These are phyloP conservation scores for Scolopax rusticola DNA, from an alignment of 2,797 vertebrate genomes.

Conservation along the genomic window DNA sequence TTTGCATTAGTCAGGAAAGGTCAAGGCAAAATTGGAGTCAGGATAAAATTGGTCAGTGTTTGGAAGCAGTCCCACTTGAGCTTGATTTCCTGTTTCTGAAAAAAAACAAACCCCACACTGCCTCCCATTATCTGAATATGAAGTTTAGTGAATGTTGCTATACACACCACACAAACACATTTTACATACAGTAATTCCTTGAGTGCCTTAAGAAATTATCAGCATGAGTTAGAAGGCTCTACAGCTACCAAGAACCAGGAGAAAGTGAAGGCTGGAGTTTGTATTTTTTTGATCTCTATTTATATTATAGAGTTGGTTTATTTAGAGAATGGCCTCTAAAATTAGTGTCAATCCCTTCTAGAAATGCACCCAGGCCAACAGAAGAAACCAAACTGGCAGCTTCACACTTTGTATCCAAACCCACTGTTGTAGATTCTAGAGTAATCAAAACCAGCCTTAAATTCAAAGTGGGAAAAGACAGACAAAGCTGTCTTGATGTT, in stretches of 20 bases:
- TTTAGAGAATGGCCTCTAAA: slow-evolving; percentile 28
- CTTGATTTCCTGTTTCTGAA: slow-evolving; percentile 49
- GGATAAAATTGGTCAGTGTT: slow-evolving; percentile 65
- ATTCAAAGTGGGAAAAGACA: not conserved
- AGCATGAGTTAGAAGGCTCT: not conserved
- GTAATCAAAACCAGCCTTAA: not conserved
- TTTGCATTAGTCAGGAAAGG: slow-evolving; percentile 73
- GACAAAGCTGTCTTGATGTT: not conserved
- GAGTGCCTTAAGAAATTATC: not conserved
- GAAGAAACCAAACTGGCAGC: not conserved
- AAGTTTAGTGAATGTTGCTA: slow-evolving; percentile 6
- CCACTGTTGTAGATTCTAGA: not conserved
- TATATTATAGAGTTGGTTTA: slow-evolving; percentile 26
- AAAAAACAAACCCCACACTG: not conserved
- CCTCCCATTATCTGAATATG: not conserved
- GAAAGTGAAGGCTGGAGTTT: not conserved
- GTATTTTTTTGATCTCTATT: not conserved
- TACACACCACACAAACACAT: not conserved
- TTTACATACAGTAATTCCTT: slow-evolving; percentile 6
- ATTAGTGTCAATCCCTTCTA: not conserved
- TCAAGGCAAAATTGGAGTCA: slow-evolving; percentile 56
- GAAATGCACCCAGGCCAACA: not conserved
- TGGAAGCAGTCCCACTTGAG: slow-evolving; percentile 62
- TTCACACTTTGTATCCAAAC: not conserved
- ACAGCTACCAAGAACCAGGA: not conserved